Evolutionary conservation across 2,888 invertebrate genomes (phyloP), one percentile per base, ranked within the genome.

Genomic region (Danaus chrysippus): DNA sequence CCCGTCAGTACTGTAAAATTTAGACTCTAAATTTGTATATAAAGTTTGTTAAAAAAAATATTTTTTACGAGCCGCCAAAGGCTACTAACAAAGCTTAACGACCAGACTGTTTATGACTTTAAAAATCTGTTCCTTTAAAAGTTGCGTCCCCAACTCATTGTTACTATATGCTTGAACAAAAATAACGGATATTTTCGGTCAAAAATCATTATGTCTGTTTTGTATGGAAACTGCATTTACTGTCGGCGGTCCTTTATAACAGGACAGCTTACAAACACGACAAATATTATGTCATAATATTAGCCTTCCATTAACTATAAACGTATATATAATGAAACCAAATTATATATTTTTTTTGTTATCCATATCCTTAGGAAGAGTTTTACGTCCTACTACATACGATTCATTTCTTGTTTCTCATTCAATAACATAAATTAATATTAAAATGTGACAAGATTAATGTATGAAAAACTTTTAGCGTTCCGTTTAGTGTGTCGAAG

Each of bases 41-140:
- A 57, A 60, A 42, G 11, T 15, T 42, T 49, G 59, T 58, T 64
- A 84, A 83, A 83, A 79, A 77, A 66, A 34, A 34, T n/a, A n/a
- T n/a, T 6, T 34, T 82, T 82, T 84, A 83, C 73, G 79, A 78
- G 75, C 84, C 85, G 86, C 83, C 85, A 86, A 86, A 86, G 83
- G 79, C 76, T 77, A 75, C 75, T 76, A 78, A 85, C 82, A 83
- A 83, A 77, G 76, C 73, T 77, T 81, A 79, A 81, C 78, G 77
- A 77, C 76, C 79, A 68, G 76, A 74, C 73, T 79, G 76, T 87
- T 87, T 87, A 86, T 84, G 83, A 75, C 73, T 74, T 79, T 76
- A 76, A 81, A 75, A 78, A 79, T 77, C 73, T 74, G 77, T 77
- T 77, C 74, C 73, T 70, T 71, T 76, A 69, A 69, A 71, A 71